Evolutionary conservation across 2,113 vertebrate genomes (phyloP).

Genomic region (Sander lucioperca): DNA sequence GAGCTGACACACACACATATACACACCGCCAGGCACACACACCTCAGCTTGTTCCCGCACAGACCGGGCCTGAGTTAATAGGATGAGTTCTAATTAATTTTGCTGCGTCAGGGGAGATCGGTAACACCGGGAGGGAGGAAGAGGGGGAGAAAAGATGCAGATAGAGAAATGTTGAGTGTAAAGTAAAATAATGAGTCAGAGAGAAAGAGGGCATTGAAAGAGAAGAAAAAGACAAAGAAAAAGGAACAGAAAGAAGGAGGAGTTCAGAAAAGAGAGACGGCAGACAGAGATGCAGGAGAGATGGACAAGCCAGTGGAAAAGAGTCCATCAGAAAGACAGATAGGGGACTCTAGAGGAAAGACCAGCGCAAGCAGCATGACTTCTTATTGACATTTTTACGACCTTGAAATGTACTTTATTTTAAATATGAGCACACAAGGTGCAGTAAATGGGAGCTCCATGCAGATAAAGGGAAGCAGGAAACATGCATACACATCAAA

Average conservation of each 20-base stretch:
- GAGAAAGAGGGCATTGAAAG: not conserved
- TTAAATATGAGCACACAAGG: not conserved
- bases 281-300: constrained; percentile 5
- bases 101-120: constrained; percentile 61
- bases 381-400: not conserved
- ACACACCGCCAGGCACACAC: constrained; percentile 23
- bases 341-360: not conserved
- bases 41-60: constrained; percentile 25
- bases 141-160: not conserved
- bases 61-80: constrained; percentile 64
- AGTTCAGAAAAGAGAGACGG: not conserved
- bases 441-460: constrained; percentile 12
- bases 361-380: not conserved
- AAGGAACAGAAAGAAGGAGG: not conserved
- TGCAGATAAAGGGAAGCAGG: not conserved
- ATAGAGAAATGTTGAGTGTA: not conserved
- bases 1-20: constrained; percentile 20
- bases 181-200: constrained; percentile 12
- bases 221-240: not conserved
- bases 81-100: constrained; percentile 78
- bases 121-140: not conserved
- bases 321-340: constrained; percentile 7
- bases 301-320: not conserved
- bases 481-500: constrained; percentile 13
- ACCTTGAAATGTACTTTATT: constrained; percentile 18